These are phyloP conservation scores for Sanderia malayensis DNA, from an alignment of 30 jellyfish, hydroid and myxozoan genomes.

Conservation along the genomic window DNA sequence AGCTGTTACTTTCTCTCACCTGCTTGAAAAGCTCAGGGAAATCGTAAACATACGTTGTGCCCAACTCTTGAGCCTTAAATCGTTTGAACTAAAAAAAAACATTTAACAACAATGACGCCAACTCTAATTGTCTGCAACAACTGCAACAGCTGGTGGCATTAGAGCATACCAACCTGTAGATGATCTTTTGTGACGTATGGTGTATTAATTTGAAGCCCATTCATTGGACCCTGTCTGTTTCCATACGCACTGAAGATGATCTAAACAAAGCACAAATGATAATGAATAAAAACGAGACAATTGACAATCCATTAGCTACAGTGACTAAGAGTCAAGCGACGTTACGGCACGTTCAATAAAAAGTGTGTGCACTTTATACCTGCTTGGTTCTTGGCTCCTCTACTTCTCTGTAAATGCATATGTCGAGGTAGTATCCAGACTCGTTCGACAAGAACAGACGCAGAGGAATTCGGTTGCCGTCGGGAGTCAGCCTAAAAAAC, in stretches of 20 bases:
- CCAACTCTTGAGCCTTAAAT: slow-evolving; percentile 77
- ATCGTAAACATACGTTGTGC: slow-evolving; percentile 90
- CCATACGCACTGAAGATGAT: slow-evolving; percentile 79
- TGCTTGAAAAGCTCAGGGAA: slow-evolving; percentile 88
- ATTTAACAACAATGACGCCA: too few relatives aligned
- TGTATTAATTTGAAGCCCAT: slow-evolving; percentile 78
- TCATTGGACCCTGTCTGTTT: slow-evolving; percentile 75
- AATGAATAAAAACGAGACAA: too few relatives aligned
- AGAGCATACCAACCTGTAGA: slow-evolving; percentile 79
- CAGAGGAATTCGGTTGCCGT: slow-evolving; percentile 70
- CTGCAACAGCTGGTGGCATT: too few relatives aligned
- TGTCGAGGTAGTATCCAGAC: slow-evolving; percentile 87
- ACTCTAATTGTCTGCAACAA: too few relatives aligned
- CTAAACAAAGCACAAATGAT: too few relatives aligned
- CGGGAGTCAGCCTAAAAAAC: slow-evolving; percentile 74
- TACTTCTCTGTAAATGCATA: slow-evolving; percentile 80
- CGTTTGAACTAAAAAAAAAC: slow-evolving; percentile 61
- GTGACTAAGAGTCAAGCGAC: too few relatives aligned
- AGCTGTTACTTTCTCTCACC: too few relatives aligned
- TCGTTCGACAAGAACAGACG: slow-evolving; percentile 87
- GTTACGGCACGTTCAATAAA: too few relatives aligned
- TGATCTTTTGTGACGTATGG: slow-evolving; percentile 94
- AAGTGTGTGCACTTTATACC: too few relatives aligned
- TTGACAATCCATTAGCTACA: too few relatives aligned
- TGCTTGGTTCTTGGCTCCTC: slow-evolving; percentile 80